Conservation (phyloP, 2,888 invertebrate genomes). For the Drosophila subquinaria region DNA sequence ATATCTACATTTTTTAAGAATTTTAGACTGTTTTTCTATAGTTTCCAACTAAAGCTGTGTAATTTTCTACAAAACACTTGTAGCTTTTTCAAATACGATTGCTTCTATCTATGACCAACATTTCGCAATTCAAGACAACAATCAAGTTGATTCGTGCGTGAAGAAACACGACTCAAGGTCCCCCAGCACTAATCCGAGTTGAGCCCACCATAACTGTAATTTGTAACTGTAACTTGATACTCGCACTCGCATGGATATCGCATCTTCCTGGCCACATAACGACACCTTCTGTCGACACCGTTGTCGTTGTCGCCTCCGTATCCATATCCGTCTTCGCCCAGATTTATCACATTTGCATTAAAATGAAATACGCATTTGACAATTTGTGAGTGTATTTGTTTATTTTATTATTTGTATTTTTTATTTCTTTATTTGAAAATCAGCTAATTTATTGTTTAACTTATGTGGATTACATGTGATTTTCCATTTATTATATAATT, state of each 20-base stretch:
- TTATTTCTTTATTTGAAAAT: conserved; percentile 50
- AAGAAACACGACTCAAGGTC: conserved; percentile 18
- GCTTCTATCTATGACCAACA: neutral
- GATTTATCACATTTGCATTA: conserved; percentile 63
- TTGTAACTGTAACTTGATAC: conserved; percentile 41
- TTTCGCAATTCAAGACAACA: neutral
- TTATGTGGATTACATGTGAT: conserved; percentile 24
- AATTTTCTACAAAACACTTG: too few relatives aligned
- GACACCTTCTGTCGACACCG: conserved; percentile 65
- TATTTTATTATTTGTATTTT: conserved; percentile 38
- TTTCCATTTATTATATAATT: conserved; percentile 59
- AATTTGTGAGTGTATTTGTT: conserved; percentile 51
- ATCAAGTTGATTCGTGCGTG: conserved; percentile 10
- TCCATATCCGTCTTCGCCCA: conserved; percentile 17
- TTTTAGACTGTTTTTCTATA: too few relatives aligned
- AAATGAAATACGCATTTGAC: conserved; percentile 56
- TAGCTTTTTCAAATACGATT: neutral
- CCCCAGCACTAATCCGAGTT: conserved; percentile 19
- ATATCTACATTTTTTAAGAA: too few relatives aligned
- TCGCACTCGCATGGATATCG: conserved; percentile 19
- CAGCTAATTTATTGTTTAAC: conserved; percentile 50
- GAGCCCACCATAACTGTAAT: conserved; percentile 30
- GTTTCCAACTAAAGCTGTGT: too few relatives aligned
- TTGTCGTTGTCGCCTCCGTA: conserved; percentile 11
- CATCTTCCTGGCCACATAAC: conserved; percentile 50